A percentile compares a stretch with the other conserved stretches of the same genome.
These are phyloP conservation scores for Orchesella cincta DNA, from an alignment of 1,140 invertebrate genomes.

Conservation along the genomic window DNA sequence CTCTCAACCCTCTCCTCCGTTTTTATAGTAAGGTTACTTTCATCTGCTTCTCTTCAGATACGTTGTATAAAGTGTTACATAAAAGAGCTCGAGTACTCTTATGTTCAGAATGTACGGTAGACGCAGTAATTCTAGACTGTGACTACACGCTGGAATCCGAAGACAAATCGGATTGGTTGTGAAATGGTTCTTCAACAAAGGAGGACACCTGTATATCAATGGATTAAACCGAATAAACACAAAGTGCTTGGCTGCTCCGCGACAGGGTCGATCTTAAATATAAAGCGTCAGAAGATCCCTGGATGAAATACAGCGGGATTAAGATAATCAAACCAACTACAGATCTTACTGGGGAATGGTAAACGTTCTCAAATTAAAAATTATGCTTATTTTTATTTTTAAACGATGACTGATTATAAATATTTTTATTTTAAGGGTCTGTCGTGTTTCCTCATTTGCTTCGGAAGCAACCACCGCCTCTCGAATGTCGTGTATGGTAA, in stretches of 20 bases:
- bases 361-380: conserved; percentile 47
- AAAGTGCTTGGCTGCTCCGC: conserved; percentile 64
- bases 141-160: conserved; percentile 66
- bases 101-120: conserved; percentile 65
- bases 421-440: conserved; percentile 53
- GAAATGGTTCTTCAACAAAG: conserved; percentile 76
- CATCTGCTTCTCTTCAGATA: too few relatives aligned
- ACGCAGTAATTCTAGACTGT: conserved; percentile 73
- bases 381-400: too few relatives aligned
- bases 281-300: conserved; percentile 66
- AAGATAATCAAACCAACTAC: conserved; percentile 72
- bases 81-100: conserved; percentile 67
- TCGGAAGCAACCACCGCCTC: conserved; percentile 68
- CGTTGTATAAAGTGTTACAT: too few relatives aligned
- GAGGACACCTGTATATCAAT: conserved; percentile 72
- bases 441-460: conserved; percentile 71
- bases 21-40: too few relatives aligned
- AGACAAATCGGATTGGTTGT: conserved; percentile 69
- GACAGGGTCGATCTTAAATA: conserved; percentile 70
- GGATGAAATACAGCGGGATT: conserved; percentile 71
- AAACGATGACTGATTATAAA: background rate
- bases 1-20: too few relatives aligned
- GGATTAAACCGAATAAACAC: conserved; percentile 69
- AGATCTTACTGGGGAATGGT: conserved; percentile 74
- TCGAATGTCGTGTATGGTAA: conserved; percentile 78